Conservation (phyloP, 1,140 invertebrate genomes). For the Pseudoatta argentina region DNA sequence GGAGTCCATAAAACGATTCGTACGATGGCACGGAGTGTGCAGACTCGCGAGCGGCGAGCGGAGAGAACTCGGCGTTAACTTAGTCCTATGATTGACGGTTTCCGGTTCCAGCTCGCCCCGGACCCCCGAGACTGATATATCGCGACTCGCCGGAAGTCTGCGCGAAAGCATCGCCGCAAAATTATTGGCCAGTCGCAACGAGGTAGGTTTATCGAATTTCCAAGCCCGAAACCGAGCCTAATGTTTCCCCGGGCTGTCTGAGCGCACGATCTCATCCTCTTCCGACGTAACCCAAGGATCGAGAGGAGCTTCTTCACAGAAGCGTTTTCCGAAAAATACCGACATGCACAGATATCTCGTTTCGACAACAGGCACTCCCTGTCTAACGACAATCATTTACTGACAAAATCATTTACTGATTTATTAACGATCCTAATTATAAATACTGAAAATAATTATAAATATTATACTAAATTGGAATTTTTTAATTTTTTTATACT, state of each 20-base stretch:
- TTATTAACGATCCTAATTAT: background rate
- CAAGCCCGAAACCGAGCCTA: conserved; percentile 70
- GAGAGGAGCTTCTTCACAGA: conserved; percentile 12
- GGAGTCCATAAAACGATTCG: conserved; percentile 75
- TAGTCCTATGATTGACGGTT: conserved; percentile 81
- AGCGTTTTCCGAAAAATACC: background rate
- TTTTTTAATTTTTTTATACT: background rate
- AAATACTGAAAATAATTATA: background rate
- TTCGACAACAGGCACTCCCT: background rate
- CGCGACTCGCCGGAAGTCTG: conserved; percentile 78
- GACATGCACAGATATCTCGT: background rate
- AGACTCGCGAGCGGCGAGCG: conserved; percentile 52
- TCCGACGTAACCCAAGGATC: conserved; percentile 14
- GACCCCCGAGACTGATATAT: conserved; percentile 76
- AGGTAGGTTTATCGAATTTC: conserved; percentile 72
- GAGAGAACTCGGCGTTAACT: conserved; percentile 75
- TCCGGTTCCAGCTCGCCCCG: conserved; percentile 77
- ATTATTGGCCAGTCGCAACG: conserved; percentile 74
- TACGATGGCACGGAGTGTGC: conserved; percentile 57
- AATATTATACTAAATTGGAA: background rate
- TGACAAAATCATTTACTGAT: conserved; percentile 2
- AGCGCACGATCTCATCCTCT: conserved; percentile 13
- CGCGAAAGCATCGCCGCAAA: conserved; percentile 74
- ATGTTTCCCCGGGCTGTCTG: conserved; percentile 66
- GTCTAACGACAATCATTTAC: background rate